phyloP scores from a whole-genome alignment of 1,140 invertebrate genomes.

The Mactra quadrangularis region DNA sequence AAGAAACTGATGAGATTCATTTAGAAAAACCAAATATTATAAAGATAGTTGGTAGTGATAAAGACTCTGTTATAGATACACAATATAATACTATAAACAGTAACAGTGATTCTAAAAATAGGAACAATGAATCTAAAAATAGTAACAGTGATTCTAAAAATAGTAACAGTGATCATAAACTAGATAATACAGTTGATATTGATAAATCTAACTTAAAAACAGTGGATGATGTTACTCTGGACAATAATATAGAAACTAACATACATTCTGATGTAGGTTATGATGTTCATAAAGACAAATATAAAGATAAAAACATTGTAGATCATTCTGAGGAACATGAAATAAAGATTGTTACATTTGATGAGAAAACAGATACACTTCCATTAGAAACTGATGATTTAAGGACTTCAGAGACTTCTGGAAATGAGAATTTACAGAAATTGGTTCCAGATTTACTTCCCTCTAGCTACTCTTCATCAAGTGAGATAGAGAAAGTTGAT shows the following conservation, averaged over 20 bases:
- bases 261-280: neutral
- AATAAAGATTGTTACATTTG: conserved; percentile 37
- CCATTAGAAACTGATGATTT: conserved; percentile 34
- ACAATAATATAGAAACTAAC: neutral
- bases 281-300: neutral
- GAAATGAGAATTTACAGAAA: conserved; percentile 29
- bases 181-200: neutral
- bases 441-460: conserved; percentile 43
- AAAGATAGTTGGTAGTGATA: conserved; percentile 17
- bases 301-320: neutral
- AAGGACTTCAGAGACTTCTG: conserved; percentile 22
- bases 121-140: neutral
- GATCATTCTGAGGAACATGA: neutral
- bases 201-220: neutral
- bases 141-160: neutral
- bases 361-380: conserved; percentile 16
- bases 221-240: neutral
- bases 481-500: no score
- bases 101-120: neutral
- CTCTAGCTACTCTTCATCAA: neutral
- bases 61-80: neutral
- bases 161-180: neutral
- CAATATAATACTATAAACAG: neutral
- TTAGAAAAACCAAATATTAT: conserved; percentile 11
- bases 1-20: neutral